Evolutionary conservation across 2,888 invertebrate species (phyloP), one percentile per base, ranked within the genome.

Genomic region (Lamellibrachia columna): DNA sequence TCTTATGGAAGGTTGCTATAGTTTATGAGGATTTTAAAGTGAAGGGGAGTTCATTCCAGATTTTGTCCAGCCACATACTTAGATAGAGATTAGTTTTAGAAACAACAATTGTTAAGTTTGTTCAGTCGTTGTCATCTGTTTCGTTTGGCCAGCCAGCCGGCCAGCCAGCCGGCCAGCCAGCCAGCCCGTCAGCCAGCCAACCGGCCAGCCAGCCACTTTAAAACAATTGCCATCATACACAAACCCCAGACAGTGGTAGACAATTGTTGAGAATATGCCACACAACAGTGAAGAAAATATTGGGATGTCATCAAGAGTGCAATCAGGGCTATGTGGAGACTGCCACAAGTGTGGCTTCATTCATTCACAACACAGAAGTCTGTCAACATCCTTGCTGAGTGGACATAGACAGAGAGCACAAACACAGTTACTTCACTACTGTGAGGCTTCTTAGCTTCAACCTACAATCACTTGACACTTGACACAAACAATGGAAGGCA

Each of bases 341-440:
- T 75, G 75, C n/a, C 75, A 22, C 75, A 75, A 75, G 75, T 75
- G 75, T 75, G 75, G 75, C 75, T 75, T 75, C 75, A 15, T 75
- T 75, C 75, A 75, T 75, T 75, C 22, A 22, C n/a, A n/a, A 75
- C 75, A 58, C 58, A 75, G 75, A 75, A 75, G 22, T 75, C 75
- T 75, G 75, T 75, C 75, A 75, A 75, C 75, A 75, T 15, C 22
- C 1, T 6, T 75, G 75, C 15, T 75, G 22, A 75, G 75, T 22
- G 2, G 6, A 75, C 22, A 22, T 40, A 40, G 40, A 40, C 40
- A 40, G 40, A 40, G 40, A 40, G 40, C 40, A 40, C 22, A 75
- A 75, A 22, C 75, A 75, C 75, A 75, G n/a, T n/a, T 75, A 75
- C 75, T 75, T n/a, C 15, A 75, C 75, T 6, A 7, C 75, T 75